Evolutionary conservation across 2,888 invertebrate species (phyloP), one percentile per base, ranked within the genome.

Genomic region (Perithous albicinctus): DNA sequence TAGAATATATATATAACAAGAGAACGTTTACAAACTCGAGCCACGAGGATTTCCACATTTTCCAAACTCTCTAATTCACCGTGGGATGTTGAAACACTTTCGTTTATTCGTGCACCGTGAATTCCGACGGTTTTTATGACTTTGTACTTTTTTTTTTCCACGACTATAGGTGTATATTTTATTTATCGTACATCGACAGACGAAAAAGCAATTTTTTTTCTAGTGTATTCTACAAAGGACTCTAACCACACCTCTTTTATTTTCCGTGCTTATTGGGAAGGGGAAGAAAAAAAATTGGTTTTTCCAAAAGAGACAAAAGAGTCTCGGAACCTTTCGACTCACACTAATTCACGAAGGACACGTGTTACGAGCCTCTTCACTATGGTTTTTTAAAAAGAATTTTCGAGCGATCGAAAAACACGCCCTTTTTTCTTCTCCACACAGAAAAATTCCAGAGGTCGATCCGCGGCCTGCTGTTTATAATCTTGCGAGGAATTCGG

Each of bases 1-100:
- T 3, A 23, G 38, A 7, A 38, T 18, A 7, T 20, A 20, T 20
- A 26, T 54, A 7, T 20, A 35, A 12, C 7, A 18, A 18, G 6
- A 26, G 32, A 63, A 4, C 73, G 29, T 20, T 12, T 29, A 20
- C 3, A 23, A 63, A 38, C 12, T 32, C 29, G 43, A 20, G 4
- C 72, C 32, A n/a, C 48, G 48, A n/a, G 41, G 5, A 26, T 54
- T 74, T 54, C 51, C 64, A 2, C 35, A 51, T 74, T 74, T 64
- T 41, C 64, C 63, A 64, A 64, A 74, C 74, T 74, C 64, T 74
- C 74, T 26, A 74, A 74, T 63, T 74, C 54, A 51, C 20, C 35
- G 51, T 35, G 61, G 15, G n/a, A 15, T 63, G 35, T 20, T 35
- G 51, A 69, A 51, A 51, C 23, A 26, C 67, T 20, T n/a, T 23